phyloP scores from a whole-genome alignment of 1,140 invertebrate genomes.

The Yoshiicerus persimilis region DNA sequence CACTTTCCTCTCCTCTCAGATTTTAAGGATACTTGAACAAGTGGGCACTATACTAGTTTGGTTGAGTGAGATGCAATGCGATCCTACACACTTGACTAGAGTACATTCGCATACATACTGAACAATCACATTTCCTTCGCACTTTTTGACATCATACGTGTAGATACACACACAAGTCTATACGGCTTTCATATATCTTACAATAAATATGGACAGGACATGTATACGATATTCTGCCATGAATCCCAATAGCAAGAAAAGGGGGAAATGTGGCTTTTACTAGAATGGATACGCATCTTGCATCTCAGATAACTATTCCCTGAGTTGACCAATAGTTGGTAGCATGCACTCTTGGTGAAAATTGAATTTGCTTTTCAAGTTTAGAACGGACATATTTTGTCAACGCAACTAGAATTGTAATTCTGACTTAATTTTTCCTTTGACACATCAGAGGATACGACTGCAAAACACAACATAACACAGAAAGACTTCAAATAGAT shows the following conservation, averaged over 20 bases:
- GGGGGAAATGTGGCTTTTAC: neutral
- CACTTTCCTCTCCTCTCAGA: neutral
- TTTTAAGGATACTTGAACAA: conserved; percentile 3
- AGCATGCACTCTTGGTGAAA: neutral
- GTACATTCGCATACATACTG: neutral
- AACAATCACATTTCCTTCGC: neutral
- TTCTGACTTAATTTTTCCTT: neutral
- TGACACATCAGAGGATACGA: too few relatives aligned
- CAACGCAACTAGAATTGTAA: neutral
- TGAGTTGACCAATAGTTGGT: neutral
- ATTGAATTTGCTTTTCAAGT: conserved; percentile 8
- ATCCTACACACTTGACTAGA: neutral
- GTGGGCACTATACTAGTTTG: neutral
- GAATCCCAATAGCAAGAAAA: conserved; percentile 1
- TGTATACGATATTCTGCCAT: neutral
- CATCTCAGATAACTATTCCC: neutral
- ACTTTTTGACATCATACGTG: neutral
- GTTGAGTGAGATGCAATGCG: neutral
- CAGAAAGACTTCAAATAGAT: neutral
- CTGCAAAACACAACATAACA: neutral
- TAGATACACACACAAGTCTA: neutral
- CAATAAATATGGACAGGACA: neutral
- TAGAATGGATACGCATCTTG: neutral
- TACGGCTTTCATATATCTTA: neutral
- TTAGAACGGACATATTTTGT: conserved; percentile 5